Evolutionary conservation across 2,888 invertebrate species (phyloP).

Genomic region (Xanthorhoe designata): DNA sequence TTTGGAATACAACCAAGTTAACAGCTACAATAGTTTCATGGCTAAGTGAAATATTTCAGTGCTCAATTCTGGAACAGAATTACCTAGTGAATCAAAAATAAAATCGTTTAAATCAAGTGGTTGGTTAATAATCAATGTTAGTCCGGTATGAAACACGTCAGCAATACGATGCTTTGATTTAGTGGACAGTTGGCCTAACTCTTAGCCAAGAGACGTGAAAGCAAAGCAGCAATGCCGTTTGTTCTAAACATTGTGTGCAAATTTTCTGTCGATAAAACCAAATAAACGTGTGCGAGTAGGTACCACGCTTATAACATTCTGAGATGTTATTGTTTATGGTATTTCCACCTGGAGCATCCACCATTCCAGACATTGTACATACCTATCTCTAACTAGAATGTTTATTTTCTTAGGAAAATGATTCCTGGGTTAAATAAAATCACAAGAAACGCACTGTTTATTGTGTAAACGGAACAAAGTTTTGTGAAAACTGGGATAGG

Average conservation of each 20-base stretch:
- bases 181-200: conserved; percentile 39
- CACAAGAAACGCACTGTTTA: background rate
- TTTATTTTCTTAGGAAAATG: background rate
- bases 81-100: too few species aligned
- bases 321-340: conserved; percentile 50
- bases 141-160: background rate
- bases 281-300: conserved; percentile 59
- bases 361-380: conserved; percentile 25
- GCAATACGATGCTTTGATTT: conserved; percentile 38
- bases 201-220: conserved; percentile 63
- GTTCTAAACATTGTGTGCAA: conserved; percentile 79
- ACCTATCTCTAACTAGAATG: background rate
- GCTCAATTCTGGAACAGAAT: too few species aligned
- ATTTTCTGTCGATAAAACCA: conserved; percentile 70
- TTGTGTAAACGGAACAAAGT: too few species aligned
- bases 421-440: background rate
- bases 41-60: too few species aligned
- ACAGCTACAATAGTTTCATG: too few species aligned
- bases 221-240: conserved; percentile 68
- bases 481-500: background rate
- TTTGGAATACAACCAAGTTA: too few species aligned
- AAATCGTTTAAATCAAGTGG: background rate
- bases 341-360: conserved; percentile 47
- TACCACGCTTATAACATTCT: conserved; percentile 55
- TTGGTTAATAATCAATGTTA: background rate